Base-by-base conservation (phyloP, 2,797 vertebrate genomes). In the Merluccius polli region DNA sequence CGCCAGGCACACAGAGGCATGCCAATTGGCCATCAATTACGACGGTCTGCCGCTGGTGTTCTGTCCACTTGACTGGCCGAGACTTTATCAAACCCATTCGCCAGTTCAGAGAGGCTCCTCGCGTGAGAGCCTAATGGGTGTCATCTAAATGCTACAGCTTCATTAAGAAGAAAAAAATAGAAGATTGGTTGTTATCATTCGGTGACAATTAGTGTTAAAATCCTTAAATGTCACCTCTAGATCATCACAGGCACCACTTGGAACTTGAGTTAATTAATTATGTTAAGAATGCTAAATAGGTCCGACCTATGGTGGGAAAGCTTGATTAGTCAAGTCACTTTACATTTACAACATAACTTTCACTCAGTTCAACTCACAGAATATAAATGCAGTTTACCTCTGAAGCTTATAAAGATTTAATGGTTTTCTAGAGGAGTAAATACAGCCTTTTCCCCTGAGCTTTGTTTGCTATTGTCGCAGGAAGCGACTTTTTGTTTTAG, bases 1-100 rank as follows among this genome's bases (percentile, higher is more conserved):
- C 77, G 87, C 82, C 79, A 73, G 85, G 85, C 77, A 5, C 83
- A 81, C 79, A 3, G 16, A 35, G 77, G 81, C 84, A 84, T 78
- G 91, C 90, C 90, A 91, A 92, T 88, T 86, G 90, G 88, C 87
- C 87, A 91, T 92, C 89, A 91, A 89, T 92, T 92, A 65, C 59
- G 59, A 27, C 24, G 59, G n/a, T 90, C 83, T 71, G 79, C 73
- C 77, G 27, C 41, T 29, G 76, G 79, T 82, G 78, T 82, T 78
- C 76, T 11, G 71, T 82, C 78, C 75, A 81, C 76, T 88, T 68
- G 75, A 82, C 81, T 77, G 79, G 74, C 70, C 74, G 73, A 10
- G 59, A 27, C 59, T 11, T 65, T 6, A 65, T 65, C 59, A 65
- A 27, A 65, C 24, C 36, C 52, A 59, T 9, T 12, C 10, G 10